phyloP scores from a whole-genome alignment of 2,797 vertebrate species.

The Cryptoblepharus egeriae region DNA sequence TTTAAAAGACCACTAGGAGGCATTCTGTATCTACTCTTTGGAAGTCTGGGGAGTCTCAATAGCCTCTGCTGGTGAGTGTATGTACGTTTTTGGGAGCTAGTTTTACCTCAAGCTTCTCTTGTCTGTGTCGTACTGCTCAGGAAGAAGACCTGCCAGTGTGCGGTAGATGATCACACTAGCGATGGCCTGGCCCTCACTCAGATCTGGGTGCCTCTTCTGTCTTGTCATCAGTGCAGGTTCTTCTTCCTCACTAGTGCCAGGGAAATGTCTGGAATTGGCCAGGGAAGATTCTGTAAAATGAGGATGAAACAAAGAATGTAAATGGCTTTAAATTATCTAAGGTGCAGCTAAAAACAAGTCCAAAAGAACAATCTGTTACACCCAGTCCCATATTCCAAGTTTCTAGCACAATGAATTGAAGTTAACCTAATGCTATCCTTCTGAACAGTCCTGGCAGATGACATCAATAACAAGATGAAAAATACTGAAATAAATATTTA shows the following conservation, averaged over 20 bases:
- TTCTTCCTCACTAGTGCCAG: conserved; percentile 52
- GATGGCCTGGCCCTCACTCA: conserved; percentile 85
- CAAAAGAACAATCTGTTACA: too few species aligned
- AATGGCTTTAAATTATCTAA: background rate
- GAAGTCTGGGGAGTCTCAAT: background rate
- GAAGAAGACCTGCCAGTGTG: conserved; percentile 88
- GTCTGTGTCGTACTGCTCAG: conserved; percentile 90
- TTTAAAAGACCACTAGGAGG: background rate
- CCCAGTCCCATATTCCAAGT: too few species aligned
- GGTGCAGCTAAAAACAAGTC: background rate
- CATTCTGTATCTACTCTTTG: background rate
- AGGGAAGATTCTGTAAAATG: conserved; percentile 41
- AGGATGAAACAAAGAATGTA: background rate
- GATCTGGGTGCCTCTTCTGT: conserved; percentile 83
- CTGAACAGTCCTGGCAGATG: too few species aligned
- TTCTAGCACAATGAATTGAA: too few species aligned
- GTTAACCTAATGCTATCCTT: too few species aligned
- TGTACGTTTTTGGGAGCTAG: background rate
- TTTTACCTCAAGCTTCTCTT: conserved; percentile 91
- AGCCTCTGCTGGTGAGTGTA: background rate
- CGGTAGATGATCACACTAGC: conserved; percentile 95
- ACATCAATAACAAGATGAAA: too few species aligned
- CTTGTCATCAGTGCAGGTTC: conserved; percentile 76
- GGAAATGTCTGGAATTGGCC: conserved; percentile 37
- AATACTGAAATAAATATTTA: background rate